These are phyloP conservation scores for Lucinisca nassula DNA, from an alignment of 2,888 invertebrate species.

Conservation along the genomic window DNA sequence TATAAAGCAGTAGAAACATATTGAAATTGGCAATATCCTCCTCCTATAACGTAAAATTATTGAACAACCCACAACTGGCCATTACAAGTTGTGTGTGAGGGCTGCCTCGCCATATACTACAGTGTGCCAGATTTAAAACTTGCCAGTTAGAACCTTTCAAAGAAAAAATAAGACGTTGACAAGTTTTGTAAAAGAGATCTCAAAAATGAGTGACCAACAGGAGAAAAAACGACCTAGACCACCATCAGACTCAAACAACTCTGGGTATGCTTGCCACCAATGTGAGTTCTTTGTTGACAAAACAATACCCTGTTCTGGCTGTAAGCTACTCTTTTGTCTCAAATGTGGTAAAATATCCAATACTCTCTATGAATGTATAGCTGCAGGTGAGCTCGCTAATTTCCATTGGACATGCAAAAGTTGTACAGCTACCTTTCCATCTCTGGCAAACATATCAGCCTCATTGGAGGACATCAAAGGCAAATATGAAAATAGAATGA, in stretches of 20 bases:
- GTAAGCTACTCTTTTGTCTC: not conserved
- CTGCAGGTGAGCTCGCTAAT: not conserved
- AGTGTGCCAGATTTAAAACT: too few species aligned
- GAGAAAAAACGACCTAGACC: slow-evolving; percentile 1
- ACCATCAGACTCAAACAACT: not conserved
- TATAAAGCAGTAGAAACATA: too few species aligned
- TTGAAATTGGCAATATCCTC: too few species aligned
- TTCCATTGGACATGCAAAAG: not conserved
- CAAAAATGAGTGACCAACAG: not conserved
- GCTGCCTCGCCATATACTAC: too few species aligned
- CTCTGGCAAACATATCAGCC: not conserved
- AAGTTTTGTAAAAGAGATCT: too few species aligned
- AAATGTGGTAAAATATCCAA: slow-evolving; percentile 4
- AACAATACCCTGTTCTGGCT: not conserved
- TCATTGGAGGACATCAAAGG: not conserved
- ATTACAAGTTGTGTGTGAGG: too few species aligned
- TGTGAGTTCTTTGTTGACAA: not conserved
- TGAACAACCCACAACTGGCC: too few species aligned
- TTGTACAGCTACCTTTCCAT: not conserved
- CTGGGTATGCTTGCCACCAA: not conserved
- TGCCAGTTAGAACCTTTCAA: too few species aligned
- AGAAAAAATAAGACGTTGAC: too few species aligned
- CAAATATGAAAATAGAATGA: not conserved
- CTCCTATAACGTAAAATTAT: too few species aligned
- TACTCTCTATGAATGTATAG: not conserved